phyloP scores from a whole-genome alignment of 2,797 vertebrate species.

The Martes flavigula region DNA sequence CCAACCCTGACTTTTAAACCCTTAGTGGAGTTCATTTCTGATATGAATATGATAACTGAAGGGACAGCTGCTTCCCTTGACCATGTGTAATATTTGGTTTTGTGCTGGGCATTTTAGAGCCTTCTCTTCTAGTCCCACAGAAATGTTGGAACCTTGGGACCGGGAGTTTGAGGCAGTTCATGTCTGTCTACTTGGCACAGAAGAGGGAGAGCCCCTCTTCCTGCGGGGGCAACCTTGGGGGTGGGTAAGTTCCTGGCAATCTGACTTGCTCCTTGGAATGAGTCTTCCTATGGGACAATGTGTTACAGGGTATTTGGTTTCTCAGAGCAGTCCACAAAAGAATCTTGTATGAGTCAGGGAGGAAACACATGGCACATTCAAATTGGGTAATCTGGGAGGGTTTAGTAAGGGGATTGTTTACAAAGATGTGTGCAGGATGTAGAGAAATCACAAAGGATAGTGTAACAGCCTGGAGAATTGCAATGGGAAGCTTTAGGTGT shows the following conservation, averaged over 20 bases:
- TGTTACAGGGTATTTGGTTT: background rate
- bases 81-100: background rate
- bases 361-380: background rate
- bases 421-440: background rate
- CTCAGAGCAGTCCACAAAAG: background rate
- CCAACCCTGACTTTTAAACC: background rate
- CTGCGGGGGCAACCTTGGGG: background rate
- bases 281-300: background rate
- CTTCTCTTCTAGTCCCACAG: background rate
- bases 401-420: constrained; percentile 18
- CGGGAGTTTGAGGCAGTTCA: background rate
- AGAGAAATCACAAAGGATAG: background rate
- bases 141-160: background rate
- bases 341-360: background rate
- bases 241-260: background rate
- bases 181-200: background rate
- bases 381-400: background rate
- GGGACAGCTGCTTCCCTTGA: background rate
- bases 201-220: background rate
- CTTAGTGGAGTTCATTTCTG: background rate
- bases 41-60: background rate
- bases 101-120: background rate
- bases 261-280: constrained; percentile 10
- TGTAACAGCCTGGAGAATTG: background rate
- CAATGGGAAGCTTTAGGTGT: background rate